Evolutionary conservation across 2,888 invertebrate genomes (phyloP), one percentile per base, ranked within the genome.

Genomic region (Opisthograptis luteolata): DNA sequence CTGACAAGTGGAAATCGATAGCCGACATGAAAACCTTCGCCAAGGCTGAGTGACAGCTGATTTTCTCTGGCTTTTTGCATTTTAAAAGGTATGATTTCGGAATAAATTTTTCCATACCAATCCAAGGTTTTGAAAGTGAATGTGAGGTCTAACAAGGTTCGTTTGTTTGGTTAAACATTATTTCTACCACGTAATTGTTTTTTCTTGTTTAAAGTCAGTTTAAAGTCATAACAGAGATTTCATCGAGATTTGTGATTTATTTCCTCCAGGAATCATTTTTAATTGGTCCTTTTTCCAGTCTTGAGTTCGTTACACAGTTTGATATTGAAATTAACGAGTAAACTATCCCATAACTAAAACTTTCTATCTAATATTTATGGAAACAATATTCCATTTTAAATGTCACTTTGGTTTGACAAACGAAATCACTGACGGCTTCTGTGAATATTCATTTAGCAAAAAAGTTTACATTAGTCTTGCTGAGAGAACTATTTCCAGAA

Each of bases 1-100:
- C 30, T 40, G 70, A 55, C 43, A 76, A 28, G 51, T 69, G 73
- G 52, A 73, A 71, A 48, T 68, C 59, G 22, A 58, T 44, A 14
- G 64, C 48, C 20, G 64, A 59, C 60, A 57, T 68, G 9, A 61
- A 66, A 39, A 62, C 46, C 27, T 40, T 62, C n/a, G 54, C 30
- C 27, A 39, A 35, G 28, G 31, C 30, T 7, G 57, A 32, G 39
- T 49, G 60, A 42, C 43, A 47, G 41, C 46, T 40, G 45, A 50
- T 50, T 53, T 63, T 55, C 36, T 55, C 44, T 39, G 36, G 31
- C 13, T 46, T 41, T 30, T 45, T 48, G 47, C 49, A 57, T 55
- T 49, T 52, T 49, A 44, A 14, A 8, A 57, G 13, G 19, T 22
- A 15, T 49, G 36, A 28, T 50, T 66, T 65, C 2, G 48, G 56